Percentiles rank a stretch among this genome's conserved stretches.
Evolutionary conservation across 1,140 invertebrate genomes (phyloP).

Genomic region (Lysiphlebus fabarum): DNA sequence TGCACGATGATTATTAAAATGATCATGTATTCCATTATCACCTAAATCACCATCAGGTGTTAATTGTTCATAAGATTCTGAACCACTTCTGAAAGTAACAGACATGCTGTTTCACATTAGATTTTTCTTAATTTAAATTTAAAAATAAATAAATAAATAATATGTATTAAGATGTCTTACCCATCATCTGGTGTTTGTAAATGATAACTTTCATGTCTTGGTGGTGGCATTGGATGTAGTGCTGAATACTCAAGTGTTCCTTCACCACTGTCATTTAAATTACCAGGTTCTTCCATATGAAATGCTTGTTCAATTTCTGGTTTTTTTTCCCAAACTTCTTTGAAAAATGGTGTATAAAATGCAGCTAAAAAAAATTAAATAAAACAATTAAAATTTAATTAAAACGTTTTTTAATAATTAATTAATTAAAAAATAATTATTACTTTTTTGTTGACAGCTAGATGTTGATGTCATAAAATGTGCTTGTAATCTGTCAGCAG

Average conservation of each 20-base stretch:
- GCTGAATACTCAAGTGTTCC: constrained; percentile 67
- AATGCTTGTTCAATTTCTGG: constrained; percentile 91
- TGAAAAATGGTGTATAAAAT: constrained; percentile 94
- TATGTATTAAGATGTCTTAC: constrained; percentile 49
- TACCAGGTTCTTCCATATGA: constrained; percentile 76
- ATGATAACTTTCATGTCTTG: constrained; percentile 71
- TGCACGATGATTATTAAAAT: constrained; percentile 49
- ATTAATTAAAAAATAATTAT: constrained; percentile 20
- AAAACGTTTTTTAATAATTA: not conserved
- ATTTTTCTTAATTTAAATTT: constrained; percentile 36
- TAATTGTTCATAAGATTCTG: constrained; percentile 80
- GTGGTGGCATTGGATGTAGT: constrained; percentile 64
- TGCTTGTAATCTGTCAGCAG: constrained; percentile 87
- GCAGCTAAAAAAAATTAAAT: constrained; percentile 67
- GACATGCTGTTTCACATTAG: constrained; percentile 57
- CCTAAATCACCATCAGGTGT: constrained; percentile 60
- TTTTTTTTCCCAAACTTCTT: constrained; percentile 93
- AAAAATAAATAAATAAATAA: not conserved
- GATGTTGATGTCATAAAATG: constrained; percentile 87
- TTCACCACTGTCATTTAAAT: constrained; percentile 66
- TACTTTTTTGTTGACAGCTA: constrained; percentile 80
- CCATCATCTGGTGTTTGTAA: constrained; percentile 63
- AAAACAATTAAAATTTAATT: constrained; percentile 18
- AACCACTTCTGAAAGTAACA: constrained; percentile 65
- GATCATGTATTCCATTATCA: constrained; percentile 54